Evolutionary conservation across 2,797 vertebrate species (phyloP), one percentile per base, ranked within the genome.

Genomic region (Huso huso): DNA sequence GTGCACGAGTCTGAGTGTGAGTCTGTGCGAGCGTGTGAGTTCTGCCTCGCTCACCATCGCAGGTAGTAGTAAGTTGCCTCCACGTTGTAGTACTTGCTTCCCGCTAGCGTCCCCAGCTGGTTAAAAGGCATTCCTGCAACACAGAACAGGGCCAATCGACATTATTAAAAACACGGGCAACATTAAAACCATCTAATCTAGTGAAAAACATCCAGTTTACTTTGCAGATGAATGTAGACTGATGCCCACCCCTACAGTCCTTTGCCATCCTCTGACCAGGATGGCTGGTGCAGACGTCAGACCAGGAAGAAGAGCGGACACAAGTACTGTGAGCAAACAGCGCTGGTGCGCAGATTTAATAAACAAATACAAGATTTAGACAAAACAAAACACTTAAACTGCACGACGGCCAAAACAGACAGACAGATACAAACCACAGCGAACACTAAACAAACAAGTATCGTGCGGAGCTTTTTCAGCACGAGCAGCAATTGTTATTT

Each of bases 21-120:
- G 15, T 18, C 15, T 18, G 15, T 18, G 15, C 15, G 15, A 18
- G 12, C 8, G n/a, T 23, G 11, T 2, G 48, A 49, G 58, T 18
- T 57, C 51, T 37, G 51, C 18, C 8, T 15, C 11, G 76, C 93
- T 95, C 75, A 98, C 96, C 96, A 98, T 80, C 96, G 95, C 68
- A 98, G 77, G 84, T 98, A 99, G 83, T 94, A 98, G 70, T 98
- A 98, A 4, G 94, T 98, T 0, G 96, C 96, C 78, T 98, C 96
- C 64, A 97, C 95, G 0, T 95, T 97, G 82, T 96, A 99, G 81
- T 94, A 96, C 66, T 95, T 98, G 84, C 95, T 95, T 68, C 95
- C 96, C 7, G 96, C 94, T 77, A 99, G 75, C 0, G 96, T 99
- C 61, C 96, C 96, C 71, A 99, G 84, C 70, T 98, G 96, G 83